Evolutionary conservation across 2,113 vertebrate species (phyloP), one percentile per base, ranked within the genome.

Genomic region (Caracal caracal): DNA sequence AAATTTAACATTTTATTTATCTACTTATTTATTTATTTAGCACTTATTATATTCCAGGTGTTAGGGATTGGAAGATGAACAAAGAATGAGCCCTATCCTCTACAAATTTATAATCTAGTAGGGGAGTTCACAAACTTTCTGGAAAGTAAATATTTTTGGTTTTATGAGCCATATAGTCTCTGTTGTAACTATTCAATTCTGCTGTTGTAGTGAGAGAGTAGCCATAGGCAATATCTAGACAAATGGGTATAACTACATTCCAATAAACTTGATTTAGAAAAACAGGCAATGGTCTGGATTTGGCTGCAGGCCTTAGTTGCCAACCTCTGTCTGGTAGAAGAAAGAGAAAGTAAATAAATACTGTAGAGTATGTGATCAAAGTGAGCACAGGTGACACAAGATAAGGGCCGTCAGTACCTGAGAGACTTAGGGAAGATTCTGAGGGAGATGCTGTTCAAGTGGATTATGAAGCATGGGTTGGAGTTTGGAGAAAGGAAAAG

Each of bases 1-100:
- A 75, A 53, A 56, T 90, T 30, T 90, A 66, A 59, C 56, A 56
- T 90, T 93, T 76, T 82, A 53, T 82, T 94, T 93, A 53, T 15
- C 33, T n/a, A 86, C 35, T 47, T 26, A 51, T n/a, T 87, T 28
- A 33, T 70, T 86, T 88, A 59, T 80, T 95, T 66, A 89, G 24
- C 10, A 49, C 51, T 20, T 85, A 70, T 51, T n/a, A 40, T 78
- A 56, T 79, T 28, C 63, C 53, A 20, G 30, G 33, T 61, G 16
- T 92, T 49, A 76, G 30, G 10, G 35, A 56, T 59, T 68, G 43
- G 70, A 83, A 92, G 30, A 49, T 37, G 53, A 94, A 83, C 82
- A 84, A 78, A 73, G 35, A 94, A 81, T 80, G 53, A 75, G 43
- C 33, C 19, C 22, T 80, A 3, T 80, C 49, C 33, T 70, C 66